Percentiles rank a stretch among this genome's conserved stretches.
phyloP scores from a whole-genome alignment of 1,140 invertebrate genomes.

The Paralvinella palmiformis region DNA sequence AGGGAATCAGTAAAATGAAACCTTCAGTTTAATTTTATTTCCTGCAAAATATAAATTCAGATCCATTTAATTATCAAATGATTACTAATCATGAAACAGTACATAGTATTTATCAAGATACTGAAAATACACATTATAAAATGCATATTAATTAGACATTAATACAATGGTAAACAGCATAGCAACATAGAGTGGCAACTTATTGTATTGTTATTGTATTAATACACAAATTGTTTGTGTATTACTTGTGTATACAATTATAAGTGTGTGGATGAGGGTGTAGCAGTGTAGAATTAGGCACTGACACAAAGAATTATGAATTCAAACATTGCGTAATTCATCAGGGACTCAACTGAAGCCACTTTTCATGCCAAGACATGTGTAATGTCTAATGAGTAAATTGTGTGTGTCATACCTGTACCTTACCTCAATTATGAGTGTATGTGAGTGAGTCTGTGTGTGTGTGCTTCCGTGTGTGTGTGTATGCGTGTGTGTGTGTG shows the following conservation, averaged over 20 bases:
- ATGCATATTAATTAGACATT: too few species aligned
- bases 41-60: background rate
- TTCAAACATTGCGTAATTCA: background rate
- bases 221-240: too few species aligned
- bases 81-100: background rate
- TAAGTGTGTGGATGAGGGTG: background rate
- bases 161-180: too few species aligned
- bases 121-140: too few species aligned
- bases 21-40: background rate
- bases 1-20: background rate
- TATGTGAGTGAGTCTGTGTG: background rate
- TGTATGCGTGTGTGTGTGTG: background rate
- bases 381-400: background rate
- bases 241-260: background rate
- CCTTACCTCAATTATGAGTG: background rate
- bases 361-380: background rate
- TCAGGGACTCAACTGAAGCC: background rate
- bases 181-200: too few species aligned
- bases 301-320: background rate
- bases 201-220: too few species aligned
- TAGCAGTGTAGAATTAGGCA: background rate
- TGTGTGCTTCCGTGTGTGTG: background rate
- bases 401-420: background rate
- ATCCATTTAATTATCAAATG: background rate
- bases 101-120: too few species aligned